Base-by-base conservation (phyloP, 2,888 invertebrate species). In the Zhengitettix transpicula region DNA sequence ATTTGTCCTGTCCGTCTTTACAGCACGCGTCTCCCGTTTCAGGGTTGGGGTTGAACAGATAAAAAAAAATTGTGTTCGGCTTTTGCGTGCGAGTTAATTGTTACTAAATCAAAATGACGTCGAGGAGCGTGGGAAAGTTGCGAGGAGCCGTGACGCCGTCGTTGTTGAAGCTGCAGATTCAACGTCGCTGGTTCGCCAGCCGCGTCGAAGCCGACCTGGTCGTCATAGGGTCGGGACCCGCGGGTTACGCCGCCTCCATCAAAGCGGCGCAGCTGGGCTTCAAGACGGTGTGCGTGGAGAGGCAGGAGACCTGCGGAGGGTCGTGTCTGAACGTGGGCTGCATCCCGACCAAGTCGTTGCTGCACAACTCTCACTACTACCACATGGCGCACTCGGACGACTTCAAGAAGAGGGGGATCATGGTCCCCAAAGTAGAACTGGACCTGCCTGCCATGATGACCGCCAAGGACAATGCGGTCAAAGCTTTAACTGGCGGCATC, bases 301-400 rank as follows among this genome's bases (percentile, higher is more conserved):
- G 98, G 74, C 84, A 87, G 66, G 81, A 84, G 14, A 95, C 96
- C 0, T 78, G 98, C 17, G 99, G 99, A 58, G 99, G 99, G 64
- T 99, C 99, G 41, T 99, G 99, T 73, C 78, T 99, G 14, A 99
- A 99, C 76, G 97, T 99, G 56, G 99, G 99, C 57, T 99, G 99
- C 73, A 99, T 99, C 71, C 99, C 99, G 42, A 99, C 98, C 0
- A 99, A 99, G 75, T 86, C 94, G 1, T 76, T 97, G 16, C 80
- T 97, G 17, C 94, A 97, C 74, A 96, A 96, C 74, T 93, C 97
- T 0, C 92, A 97, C 73, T 83, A 88, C 67, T 97, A 93, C 76
- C 89, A 99, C 15, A 55, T 55, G 11, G 40, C 11, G 11, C 40
- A 17, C 12, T 11, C 52, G 1, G 17, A 9, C 12, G n/a, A n/a